Base-by-base conservation (phyloP, 2,797 vertebrate genomes). In the Hippopotamyrus pictus region DNA sequence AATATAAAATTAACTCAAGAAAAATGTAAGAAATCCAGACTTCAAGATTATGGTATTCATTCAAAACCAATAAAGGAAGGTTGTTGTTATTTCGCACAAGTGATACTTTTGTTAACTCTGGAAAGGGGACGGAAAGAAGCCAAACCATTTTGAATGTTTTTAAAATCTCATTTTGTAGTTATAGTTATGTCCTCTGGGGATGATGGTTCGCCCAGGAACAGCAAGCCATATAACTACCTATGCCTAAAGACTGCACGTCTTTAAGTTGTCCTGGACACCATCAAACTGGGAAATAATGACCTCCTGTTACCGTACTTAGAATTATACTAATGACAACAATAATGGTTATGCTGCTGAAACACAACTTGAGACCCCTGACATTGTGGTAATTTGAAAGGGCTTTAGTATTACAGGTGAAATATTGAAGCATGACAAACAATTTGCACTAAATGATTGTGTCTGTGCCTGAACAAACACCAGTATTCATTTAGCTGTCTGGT, bases 391-490 rank as follows among this genome's bases (percentile, higher is more conserved):
- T 82, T 82, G 41, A 44, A 46, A 44, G 19, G 41, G 19, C 37
- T 79, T 79, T 79, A 73, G 4, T 73, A 3, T n/a, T 19, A 41
- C 19, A 79, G 73, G 73, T 79, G 76, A 82, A 46, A n/a, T 82
- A 19, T 19, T 82, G 41, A 46, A 46, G 41, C 76, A n/a, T 82
- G 41, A 82, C 41, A 46, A 46, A 73, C 65, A 76, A 76, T 76
- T 76, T 76, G 33, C 69, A 41, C 14, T 76, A 76, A 37, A 37
- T 76, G 69, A 73, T 73, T 73, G 65, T 73, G 41, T 22, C 69
- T 8, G 90, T 86, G 90, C 92, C 91, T 46, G 90, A 92, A 92
- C 91, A 91, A 92, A 92, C 90, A 91, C 90, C 88, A 76, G 91
- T 54, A 48, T 87, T 65, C 88, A 86, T 86, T 89, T 89, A 57